Evolutionary conservation across 1,140 invertebrate species (phyloP), one percentile per base, ranked within the genome.

Genomic region (Papilio polyxenes): DNA sequence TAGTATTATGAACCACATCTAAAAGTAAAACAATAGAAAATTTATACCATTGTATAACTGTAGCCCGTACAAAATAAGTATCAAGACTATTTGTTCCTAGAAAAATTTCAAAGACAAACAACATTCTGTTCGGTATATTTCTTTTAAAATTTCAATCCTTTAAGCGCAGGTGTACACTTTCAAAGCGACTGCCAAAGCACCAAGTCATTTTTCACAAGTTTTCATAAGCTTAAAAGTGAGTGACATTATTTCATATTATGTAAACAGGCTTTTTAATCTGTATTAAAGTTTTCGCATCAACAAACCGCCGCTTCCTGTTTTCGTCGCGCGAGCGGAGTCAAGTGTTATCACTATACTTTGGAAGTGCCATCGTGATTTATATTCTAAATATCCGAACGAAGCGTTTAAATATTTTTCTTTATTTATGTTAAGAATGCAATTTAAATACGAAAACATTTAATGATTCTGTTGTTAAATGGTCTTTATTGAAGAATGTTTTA

Each of bases 141-240:
- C 49, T 49, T 37, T 23, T 79, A 79, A 65, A 62, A 44, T 79
- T 65, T 56, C 53, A 62, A 40, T 62, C 56, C 77, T 62, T 76
- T 76, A 23, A 79, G 51, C 53, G 56, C 77, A 79, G 77, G 77
- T 79, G 77, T 79, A 20, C 37, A 53, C 44, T 76, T 79, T 65
- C 53, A 62, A 62, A 79, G 15, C 53, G 77, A 79, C 44, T 59
- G 37, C 37, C n/a, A 11, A 79, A 79, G 56, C 77, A 3, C n/a
- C 37, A 65, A 79, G 77, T 65, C 77, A 56, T 79, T 65, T 62
- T 56, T 79, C 40, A 31, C 77, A 62, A 56, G 77, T 62, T 48
- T 79, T 79, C 77, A 40, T 79, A 62, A 79, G 53, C 77, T 65
- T 20, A 65, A 59, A 78, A 78, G 76, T 48, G 77, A 79, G 53